phyloP scores from a whole-genome alignment of 2,888 invertebrate genomes.

The Branchellion lobata region DNA sequence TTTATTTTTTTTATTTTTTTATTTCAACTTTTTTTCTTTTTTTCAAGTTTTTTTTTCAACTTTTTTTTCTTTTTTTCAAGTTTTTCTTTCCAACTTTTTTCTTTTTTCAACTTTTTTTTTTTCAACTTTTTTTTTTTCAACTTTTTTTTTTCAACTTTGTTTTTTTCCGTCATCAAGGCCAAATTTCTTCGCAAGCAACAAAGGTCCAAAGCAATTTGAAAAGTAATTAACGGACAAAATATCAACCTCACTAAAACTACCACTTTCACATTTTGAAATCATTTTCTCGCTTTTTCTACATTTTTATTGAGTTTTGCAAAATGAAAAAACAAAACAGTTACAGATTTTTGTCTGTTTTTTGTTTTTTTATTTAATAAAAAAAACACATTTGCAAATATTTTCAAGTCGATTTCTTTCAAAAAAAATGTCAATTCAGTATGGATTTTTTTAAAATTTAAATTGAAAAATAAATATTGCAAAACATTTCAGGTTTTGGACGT shows the following conservation, averaged over 20 bases:
- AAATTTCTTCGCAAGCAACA: not conserved
- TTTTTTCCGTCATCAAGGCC: no score
- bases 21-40: not conserved
- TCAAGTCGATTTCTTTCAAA: not conserved
- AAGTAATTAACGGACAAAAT: not conserved
- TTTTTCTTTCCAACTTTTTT: not conserved
- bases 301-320: not conserved
- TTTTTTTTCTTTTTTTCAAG: not conserved
- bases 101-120: not conserved
- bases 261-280: no score
- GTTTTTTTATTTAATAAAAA: no score
- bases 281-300: no score
- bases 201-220: not conserved
- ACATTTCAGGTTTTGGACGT: not conserved
- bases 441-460: not conserved
- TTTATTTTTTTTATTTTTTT: no score
- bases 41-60: not conserved
- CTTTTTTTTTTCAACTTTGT: no score
- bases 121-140: no score
- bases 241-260: no score
- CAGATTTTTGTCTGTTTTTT: no score
- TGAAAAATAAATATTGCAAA: no score
- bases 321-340: no score
- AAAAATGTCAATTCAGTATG: not conserved
- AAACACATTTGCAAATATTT: not conserved